These are phyloP conservation scores for Drosophila nr. fundita DNA, from an alignment of 2,888 invertebrate genomes.

Conservation along the genomic window DNA sequence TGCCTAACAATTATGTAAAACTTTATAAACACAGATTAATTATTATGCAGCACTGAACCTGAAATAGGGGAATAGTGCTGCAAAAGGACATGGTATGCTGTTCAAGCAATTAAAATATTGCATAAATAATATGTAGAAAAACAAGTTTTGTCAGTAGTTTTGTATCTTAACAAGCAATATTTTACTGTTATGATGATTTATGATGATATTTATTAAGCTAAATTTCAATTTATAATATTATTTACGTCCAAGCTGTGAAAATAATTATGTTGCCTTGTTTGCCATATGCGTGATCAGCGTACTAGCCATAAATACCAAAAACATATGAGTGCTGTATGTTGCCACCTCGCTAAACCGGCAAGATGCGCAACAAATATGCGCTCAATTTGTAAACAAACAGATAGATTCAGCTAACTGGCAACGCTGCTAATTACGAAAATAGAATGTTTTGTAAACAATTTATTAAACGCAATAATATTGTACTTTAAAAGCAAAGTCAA, in stretches of 20 bases:
- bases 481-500: neutral
- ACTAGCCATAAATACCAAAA: conserved; percentile 20
- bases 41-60: neutral
- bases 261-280: neutral
- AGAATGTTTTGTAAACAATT: neutral
- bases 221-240: neutral
- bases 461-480: neutral
- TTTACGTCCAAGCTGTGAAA: neutral
- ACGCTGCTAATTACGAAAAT: conserved; percentile 20
- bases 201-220: neutral
- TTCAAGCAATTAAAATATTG: neutral
- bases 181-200: neutral
- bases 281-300: conserved; percentile 27
- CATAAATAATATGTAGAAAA: neutral
- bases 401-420: conserved; percentile 24
- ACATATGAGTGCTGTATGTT: conserved; percentile 35
- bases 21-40: neutral
- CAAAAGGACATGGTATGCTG: neutral
- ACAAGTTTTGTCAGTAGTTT: neutral
- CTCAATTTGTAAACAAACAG: conserved; percentile 39
- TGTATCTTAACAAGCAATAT: neutral
- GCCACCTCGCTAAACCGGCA: conserved; percentile 48
- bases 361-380: neutral
- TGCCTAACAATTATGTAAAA: neutral
- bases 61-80: neutral